Conservation (phyloP, 2,888 invertebrate genomes). For the Proisotoma minuta region DNA sequence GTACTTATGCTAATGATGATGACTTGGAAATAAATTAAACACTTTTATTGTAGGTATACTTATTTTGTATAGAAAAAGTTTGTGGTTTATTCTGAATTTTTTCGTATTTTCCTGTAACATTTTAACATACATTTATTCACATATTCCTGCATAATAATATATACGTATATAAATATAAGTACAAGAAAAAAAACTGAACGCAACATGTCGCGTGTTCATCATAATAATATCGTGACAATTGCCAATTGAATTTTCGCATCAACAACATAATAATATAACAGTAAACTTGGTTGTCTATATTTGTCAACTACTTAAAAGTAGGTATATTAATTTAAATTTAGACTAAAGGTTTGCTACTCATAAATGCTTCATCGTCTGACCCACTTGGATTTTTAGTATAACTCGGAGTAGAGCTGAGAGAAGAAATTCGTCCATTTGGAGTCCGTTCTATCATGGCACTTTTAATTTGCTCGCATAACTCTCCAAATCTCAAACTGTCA, state of each 20-base stretch:
- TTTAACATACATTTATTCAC: too few relatives aligned
- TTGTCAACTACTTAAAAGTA: background rate
- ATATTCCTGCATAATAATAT: too few relatives aligned
- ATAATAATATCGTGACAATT: too few relatives aligned
- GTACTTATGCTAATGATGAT: too few relatives aligned
- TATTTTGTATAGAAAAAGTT: background rate
- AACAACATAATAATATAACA: too few relatives aligned
- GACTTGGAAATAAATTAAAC: too few relatives aligned
- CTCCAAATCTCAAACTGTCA: conserved; percentile 33
- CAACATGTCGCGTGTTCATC: too few relatives aligned
- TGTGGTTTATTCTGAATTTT: background rate
- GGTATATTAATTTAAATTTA: background rate
- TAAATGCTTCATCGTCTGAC: conserved; percentile 5
- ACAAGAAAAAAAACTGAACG: too few relatives aligned
- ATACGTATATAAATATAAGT: too few relatives aligned
- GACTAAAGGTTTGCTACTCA: background rate
- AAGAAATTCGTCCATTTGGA: conserved; percentile 18
- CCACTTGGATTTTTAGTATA: conserved; percentile 27
- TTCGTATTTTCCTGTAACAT: background rate
- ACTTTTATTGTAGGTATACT: too few relatives aligned
- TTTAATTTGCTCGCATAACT: conserved; percentile 30
- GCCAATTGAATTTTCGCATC: too few relatives aligned
- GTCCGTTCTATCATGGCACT: conserved; percentile 17
- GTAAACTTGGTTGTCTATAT: background rate
- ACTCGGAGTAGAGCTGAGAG: conserved; percentile 25